Evolutionary conservation across 2,888 invertebrate species (phyloP).

Genomic region (Quadroppia sp.): DNA sequence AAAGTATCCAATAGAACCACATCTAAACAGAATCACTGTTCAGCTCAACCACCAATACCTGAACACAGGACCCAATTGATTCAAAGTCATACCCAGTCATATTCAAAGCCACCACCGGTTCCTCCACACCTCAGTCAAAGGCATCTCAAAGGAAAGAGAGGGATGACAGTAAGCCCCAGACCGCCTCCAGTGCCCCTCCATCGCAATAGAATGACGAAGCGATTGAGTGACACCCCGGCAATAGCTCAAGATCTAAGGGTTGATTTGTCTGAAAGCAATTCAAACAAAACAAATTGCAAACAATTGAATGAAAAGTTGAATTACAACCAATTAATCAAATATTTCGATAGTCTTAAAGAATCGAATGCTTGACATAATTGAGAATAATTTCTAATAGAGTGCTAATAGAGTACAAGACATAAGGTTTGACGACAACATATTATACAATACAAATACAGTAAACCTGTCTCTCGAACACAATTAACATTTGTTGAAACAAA

Average conservation of each 20-base stretch:
- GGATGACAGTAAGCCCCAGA: background rate
- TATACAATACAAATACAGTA: too few species aligned
- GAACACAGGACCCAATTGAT: background rate
- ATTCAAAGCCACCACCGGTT: constrained; percentile 37
- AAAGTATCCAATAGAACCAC: background rate
- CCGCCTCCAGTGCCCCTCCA: constrained; percentile 19
- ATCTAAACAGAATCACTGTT: background rate
- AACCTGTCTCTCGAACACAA: too few species aligned
- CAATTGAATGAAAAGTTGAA: constrained; percentile 70
- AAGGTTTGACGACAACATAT: too few species aligned
- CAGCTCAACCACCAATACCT: constrained; percentile 21
- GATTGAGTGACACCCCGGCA: background rate
- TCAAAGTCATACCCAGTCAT: background rate
- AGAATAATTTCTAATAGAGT: too few species aligned
- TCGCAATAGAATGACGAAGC: background rate
- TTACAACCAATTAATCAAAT: constrained; percentile 96
- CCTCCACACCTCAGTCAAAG: constrained; percentile 32
- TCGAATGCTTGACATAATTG: constrained; percentile 56
- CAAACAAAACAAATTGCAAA: constrained; percentile 43
- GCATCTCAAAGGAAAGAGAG: background rate
- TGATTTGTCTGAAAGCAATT: background rate
- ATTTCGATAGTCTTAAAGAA: constrained; percentile 96
- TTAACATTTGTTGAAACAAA: too few species aligned
- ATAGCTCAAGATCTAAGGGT: constrained; percentile 15
- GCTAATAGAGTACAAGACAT: too few species aligned